Evolutionary conservation across 2,888 invertebrate species (phyloP).

Genomic region (Amiota mariae): DNA sequence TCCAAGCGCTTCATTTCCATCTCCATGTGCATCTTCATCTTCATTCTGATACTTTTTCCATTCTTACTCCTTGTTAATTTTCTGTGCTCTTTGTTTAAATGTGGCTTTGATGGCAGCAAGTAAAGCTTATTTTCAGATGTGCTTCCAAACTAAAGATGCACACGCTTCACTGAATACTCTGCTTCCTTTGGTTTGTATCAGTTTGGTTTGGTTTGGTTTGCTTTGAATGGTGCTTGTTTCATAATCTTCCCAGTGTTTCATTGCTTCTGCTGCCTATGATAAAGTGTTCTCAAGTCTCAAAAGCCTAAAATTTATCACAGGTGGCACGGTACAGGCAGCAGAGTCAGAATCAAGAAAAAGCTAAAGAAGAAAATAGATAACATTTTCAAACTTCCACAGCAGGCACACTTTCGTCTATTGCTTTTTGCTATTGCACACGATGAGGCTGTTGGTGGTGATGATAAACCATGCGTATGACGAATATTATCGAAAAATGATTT

Average conservation of each 20-base stretch:
- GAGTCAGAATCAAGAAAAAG: not conserved
- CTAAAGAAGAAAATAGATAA: not conserved
- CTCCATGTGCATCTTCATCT: too few species aligned
- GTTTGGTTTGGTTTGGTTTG: too few species aligned
- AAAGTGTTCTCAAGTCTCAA: not conserved
- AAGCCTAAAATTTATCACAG: slow-evolving; percentile 7
- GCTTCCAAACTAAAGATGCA: not conserved
- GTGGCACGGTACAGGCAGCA: slow-evolving; percentile 1
- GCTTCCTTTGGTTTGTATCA: not conserved
- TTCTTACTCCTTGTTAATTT: too few species aligned
- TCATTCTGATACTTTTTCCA: too few species aligned
- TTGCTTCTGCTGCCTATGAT: not conserved
- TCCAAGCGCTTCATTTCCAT: not conserved
- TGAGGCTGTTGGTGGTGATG: not conserved
- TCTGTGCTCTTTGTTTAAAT: too few species aligned
- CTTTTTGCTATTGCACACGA: too few species aligned
- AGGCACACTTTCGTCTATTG: too few species aligned
- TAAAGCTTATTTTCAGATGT: not conserved
- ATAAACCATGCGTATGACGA: slow-evolving; percentile 1
- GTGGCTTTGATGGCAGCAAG: not conserved
- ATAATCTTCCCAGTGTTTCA: not conserved
- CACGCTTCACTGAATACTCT: not conserved
- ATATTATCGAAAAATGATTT: slow-evolving; percentile 1
- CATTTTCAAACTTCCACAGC: too few species aligned
- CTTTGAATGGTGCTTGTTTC: not conserved